A percentile compares a stretch with the other conserved stretches of the same genome.
Conservation (phyloP, 2,113 vertebrate genomes). For the Oreochromis spilurus region DNA sequence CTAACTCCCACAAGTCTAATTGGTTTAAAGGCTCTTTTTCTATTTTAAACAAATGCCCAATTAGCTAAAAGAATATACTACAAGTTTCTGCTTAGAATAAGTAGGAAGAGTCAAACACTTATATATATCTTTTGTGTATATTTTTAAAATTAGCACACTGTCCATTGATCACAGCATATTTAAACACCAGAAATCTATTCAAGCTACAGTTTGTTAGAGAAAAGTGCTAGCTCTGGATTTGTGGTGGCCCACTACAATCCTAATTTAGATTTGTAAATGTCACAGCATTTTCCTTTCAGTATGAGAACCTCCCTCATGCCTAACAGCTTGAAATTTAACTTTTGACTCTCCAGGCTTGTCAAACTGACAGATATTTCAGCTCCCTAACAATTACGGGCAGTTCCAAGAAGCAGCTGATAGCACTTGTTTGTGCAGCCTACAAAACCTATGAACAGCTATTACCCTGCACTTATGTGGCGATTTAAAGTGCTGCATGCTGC, state of each 20-base stretch:
- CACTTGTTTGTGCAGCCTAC: background rate
- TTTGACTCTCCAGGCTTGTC: background rate
- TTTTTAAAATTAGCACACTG: background rate
- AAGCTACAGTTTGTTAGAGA: background rate
- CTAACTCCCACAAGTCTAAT: background rate
- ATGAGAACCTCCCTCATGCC: background rate
- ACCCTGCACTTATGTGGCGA: background rate
- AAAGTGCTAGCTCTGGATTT: background rate
- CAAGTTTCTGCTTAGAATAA: background rate
- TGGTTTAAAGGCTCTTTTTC: background rate
- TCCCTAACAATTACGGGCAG: background rate
- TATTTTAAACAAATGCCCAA: background rate
- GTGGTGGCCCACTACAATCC: background rate
- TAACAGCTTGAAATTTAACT: background rate
- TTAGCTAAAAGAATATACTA: background rate
- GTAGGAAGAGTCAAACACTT: background rate
- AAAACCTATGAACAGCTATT: background rate
- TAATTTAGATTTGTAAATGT: background rate
- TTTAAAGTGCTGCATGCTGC: background rate
- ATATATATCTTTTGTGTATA: accelerated
- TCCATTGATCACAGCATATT: background rate
- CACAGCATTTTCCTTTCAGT: background rate
- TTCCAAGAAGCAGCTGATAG: background rate
- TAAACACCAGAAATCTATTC: background rate
- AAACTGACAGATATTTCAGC: background rate